A percentile compares a stretch with the other conserved stretches of the same genome.
Evolutionary conservation across 1,140 invertebrate genomes (phyloP).

Genomic region (Heliconius congener): DNA sequence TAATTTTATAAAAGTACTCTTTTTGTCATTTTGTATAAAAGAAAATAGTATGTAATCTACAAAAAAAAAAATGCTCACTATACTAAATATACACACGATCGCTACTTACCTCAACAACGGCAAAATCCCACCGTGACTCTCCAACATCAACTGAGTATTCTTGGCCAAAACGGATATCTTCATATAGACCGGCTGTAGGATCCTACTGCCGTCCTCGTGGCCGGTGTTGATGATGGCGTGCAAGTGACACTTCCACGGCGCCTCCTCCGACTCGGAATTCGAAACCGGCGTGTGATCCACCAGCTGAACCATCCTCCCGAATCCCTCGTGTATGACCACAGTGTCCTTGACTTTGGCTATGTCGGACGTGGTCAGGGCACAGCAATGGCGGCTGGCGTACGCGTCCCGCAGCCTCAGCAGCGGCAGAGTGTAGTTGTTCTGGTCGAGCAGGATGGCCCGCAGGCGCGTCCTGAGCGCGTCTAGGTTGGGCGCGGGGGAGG

Average conservation of each 20-base stretch:
- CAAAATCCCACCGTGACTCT: conserved; percentile 66
- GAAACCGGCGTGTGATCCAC: conserved; percentile 67
- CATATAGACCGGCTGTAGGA: conserved; percentile 86
- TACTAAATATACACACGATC: too few relatives aligned
- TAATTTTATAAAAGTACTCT: too few relatives aligned
- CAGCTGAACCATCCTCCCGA: conserved; percentile 86
- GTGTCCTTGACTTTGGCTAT: conserved; percentile 89
- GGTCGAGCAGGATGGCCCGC: conserved; percentile 82
- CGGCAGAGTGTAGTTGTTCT: conserved; percentile 87
- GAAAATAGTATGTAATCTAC: too few relatives aligned
- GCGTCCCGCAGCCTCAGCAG: conserved; percentile 91
- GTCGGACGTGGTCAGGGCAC: conserved; percentile 89
- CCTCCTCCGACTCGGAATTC: conserved; percentile 65
- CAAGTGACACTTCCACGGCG: conserved; percentile 82
- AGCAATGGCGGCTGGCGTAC: conserved; percentile 90
- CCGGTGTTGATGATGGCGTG: conserved; percentile 80
- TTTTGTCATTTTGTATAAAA: too few relatives aligned
- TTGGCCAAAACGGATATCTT: conserved; percentile 84
- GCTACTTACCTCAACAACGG: conserved; percentile 63
- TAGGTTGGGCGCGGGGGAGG: conserved; percentile 84
- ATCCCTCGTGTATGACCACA: conserved; percentile 69
- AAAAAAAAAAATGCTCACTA: too few relatives aligned
- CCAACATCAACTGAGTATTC: conserved; percentile 85
- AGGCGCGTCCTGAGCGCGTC: conserved; percentile 81
- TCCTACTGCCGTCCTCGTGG: conserved; percentile 85